phyloP scores from a whole-genome alignment of 2,113 vertebrate species.

The Tachycineta bicolor region DNA sequence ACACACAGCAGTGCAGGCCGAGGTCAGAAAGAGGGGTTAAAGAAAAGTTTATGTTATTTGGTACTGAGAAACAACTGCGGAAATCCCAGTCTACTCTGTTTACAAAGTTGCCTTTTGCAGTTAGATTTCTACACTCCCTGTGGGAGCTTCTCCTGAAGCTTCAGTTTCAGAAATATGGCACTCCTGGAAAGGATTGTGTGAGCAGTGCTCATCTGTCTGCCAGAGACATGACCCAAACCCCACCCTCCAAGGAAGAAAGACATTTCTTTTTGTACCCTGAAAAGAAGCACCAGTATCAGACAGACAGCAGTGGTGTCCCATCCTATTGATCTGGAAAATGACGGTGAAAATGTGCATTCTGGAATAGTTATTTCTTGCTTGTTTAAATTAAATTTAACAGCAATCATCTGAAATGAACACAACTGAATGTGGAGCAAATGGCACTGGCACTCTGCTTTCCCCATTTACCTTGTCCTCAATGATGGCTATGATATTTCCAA shows the following conservation, averaged over 20 bases:
- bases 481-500: slow-evolving; percentile 97
- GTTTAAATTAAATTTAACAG: not conserved
- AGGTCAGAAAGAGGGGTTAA: slow-evolving; percentile 1
- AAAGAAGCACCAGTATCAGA: not conserved
- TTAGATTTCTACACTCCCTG: not conserved
- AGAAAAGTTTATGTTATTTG: not conserved
- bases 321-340: not conserved
- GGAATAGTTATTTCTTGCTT: not conserved
- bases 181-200: not conserved
- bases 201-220: not conserved
- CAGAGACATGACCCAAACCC: not conserved
- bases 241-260: not conserved
- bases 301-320: not conserved
- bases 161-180: not conserved
- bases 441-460: not conserved
- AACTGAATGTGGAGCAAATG: not conserved
- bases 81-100: not conserved
- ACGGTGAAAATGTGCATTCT: not conserved
- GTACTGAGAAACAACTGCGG: not conserved
- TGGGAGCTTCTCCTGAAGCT: not conserved
- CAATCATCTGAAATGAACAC: not conserved
- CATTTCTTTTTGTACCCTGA: not conserved
- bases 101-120: not conserved
- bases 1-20: not conserved
- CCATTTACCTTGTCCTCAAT: slow-evolving; percentile 96